Evolutionary conservation across 1,140 invertebrate species (phyloP), one percentile per base, ranked within the genome.

Genomic region (Plectrocnemia conspersa): DNA sequence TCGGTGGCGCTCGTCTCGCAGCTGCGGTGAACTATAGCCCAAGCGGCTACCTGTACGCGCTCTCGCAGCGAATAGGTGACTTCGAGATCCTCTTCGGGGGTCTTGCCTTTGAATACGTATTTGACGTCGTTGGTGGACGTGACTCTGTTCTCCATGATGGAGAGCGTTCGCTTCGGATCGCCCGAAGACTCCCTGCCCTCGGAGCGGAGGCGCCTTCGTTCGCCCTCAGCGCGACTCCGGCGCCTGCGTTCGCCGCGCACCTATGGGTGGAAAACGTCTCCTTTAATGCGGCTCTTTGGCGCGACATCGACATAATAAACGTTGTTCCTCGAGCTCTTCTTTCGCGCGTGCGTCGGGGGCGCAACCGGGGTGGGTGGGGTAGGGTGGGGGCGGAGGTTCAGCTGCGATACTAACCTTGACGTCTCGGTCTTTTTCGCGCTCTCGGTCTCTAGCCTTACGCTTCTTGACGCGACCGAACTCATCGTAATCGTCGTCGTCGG

Each of bases 401-500:
- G n/a, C n/a, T n/a, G n/a, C n/a, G n/a, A n/a, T n/a, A n/a, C n/a
- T n/a, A n/a, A n/a, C n/a, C n/a, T n/a, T n/a, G n/a, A n/a, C 27
- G 27, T 32, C n/a, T 32, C 7, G n/a, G 62, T 6, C 3, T 3
- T 35, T 6, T 69, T 68, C 19, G n/a, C n/a, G n/a, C n/a, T n/a
- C n/a, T n/a, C n/a, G n/a, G n/a, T 62, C 25, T 46, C 65, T 68
- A 57, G 68, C 66, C 58, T 74, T 75, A 45, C 72, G 67, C 63
- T 94, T 96, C 71, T 86, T 95, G 57, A 83, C 84, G 29, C 93
- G 77, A 1, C 93, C 93, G 81, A 96, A 97, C 71, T 97, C 94
- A 73, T 97, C 94, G 68, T 92, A 97, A 71, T 97, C 92, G 68
- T 92, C 91, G 59, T 89, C 87, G 36, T 89, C 89, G 4, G 91